These are phyloP conservation scores for Limanda limanda DNA, from an alignment of 2,113 vertebrate species.

Conservation along the genomic window DNA sequence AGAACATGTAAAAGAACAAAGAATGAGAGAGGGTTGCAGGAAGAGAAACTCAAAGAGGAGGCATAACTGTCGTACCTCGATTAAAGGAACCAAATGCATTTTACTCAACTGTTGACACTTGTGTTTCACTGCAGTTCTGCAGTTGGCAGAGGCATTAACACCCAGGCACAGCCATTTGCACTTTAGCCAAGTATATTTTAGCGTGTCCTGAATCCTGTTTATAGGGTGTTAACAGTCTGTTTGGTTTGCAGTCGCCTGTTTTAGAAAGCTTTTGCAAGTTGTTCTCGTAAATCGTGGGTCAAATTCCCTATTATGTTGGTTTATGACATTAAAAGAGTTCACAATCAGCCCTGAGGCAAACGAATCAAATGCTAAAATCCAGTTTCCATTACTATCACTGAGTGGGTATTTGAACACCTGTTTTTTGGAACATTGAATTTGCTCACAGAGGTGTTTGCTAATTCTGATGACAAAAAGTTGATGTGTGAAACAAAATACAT, in stretches of 20 bases:
- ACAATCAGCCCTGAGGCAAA: no score
- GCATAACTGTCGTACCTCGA: background rate
- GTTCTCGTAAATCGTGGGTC: no score
- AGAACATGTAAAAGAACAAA: background rate
- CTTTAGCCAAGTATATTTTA: background rate
- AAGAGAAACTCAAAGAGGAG: background rate
- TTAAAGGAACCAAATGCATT: background rate
- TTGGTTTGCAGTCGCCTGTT: background rate
- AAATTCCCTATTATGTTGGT: background rate
- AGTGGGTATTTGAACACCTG: no score
- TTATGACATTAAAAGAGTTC: background rate
- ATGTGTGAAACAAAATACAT: no score
- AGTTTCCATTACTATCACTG: no score
- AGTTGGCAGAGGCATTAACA: slow-evolving; percentile 14
- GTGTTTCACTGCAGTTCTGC: background rate
- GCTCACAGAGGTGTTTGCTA: no score
- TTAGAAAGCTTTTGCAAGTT: no score
- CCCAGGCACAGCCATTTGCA: background rate
- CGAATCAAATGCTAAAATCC: no score
- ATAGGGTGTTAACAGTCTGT: background rate
- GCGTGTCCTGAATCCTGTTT: background rate
- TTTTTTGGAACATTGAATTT: no score
- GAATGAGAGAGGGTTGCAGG: background rate
- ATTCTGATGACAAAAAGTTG: no score
- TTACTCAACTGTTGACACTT: background rate